Base-by-base conservation (phyloP, 2,113 vertebrate genomes). In the Myxocyprinus asiaticus region DNA sequence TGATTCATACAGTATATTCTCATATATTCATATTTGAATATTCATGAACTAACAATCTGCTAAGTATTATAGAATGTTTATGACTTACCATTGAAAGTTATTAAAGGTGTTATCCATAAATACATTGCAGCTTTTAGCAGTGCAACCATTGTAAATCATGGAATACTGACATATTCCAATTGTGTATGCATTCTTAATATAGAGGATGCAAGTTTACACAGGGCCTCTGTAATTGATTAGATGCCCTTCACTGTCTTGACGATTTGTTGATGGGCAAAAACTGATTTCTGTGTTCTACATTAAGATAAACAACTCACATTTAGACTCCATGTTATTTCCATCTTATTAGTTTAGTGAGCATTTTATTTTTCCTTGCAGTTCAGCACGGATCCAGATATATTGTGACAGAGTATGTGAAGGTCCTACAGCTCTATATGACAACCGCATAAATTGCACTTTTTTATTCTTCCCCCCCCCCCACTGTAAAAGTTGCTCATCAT, bases 211-310 rank as follows among this genome's bases (percentile, higher is more conserved):
- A 79, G 81, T 78, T 82, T 82, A 55, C 68, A 66, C 47, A 63
- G 67, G 67, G 48, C 48, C 45, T 11, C 78, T 81, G 72, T 92
- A 90, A 93, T 91, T 90, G 88, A 92, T 91, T 82, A 79, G 80
- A 81, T 86, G 84, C 88, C 89, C 80, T 86, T 80, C 70, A 48
- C 76, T 4, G 81, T 84, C 87, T 84, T 85, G 79, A 83, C 83
- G 88, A 92, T 91, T 91, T 89, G 88, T 88, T 81, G 86, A 91
- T 92, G 92, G 89, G 86, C 87, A 84, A 88, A 87, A 85, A 83
- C 81, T 85, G 86, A 88, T 90, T 88, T 50, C 51, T 44, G 11
- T 11, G 11, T 67, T 22, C 61, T 50, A 72, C n/a, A 55, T 79
- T 82, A 89, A 90, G 86, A 92, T 89, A 89, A 91, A 91, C 88